phyloP scores from a whole-genome alignment of 2,113 vertebrate species.

The Dolichallabes microphthalmus region DNA sequence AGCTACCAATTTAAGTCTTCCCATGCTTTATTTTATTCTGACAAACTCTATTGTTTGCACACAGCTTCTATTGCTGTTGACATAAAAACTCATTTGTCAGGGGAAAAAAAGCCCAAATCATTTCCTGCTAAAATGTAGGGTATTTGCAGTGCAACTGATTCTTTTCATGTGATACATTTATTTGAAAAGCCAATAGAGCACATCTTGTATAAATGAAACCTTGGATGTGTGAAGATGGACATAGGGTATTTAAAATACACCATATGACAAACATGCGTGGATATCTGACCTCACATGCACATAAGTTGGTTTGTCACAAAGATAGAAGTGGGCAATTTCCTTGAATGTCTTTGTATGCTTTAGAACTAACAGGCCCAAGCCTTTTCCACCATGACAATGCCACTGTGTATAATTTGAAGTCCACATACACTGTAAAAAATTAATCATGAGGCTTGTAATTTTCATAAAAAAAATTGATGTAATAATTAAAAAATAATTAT shows the following conservation, averaged over 20 bases:
- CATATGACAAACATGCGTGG: neutral
- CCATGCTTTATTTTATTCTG: neutral
- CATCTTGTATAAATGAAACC: neutral
- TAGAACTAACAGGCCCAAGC: too few relatives aligned
- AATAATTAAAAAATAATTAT: too few relatives aligned
- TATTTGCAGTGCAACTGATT: neutral
- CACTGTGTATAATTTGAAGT: too few relatives aligned
- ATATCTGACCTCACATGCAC: neutral
- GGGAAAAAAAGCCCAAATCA: neutral
- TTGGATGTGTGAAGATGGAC: neutral
- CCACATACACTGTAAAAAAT: too few relatives aligned
- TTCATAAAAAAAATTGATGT: too few relatives aligned
- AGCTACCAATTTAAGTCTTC: neutral
- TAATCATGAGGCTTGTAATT: too few relatives aligned
- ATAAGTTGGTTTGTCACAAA: neutral
- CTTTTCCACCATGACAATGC: too few relatives aligned
- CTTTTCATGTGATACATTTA: neutral
- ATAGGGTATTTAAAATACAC: neutral
- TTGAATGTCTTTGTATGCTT: too few relatives aligned
- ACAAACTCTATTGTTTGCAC: neutral
- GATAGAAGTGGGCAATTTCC: too few relatives aligned
- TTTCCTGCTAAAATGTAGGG: neutral
- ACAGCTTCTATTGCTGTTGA: neutral
- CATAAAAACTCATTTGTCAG: neutral
- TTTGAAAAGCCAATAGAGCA: neutral